Evolutionary conservation across 2,113 vertebrate genomes (phyloP), one percentile per base, ranked within the genome.

Genomic region (Corynorhinus townsendii): DNA sequence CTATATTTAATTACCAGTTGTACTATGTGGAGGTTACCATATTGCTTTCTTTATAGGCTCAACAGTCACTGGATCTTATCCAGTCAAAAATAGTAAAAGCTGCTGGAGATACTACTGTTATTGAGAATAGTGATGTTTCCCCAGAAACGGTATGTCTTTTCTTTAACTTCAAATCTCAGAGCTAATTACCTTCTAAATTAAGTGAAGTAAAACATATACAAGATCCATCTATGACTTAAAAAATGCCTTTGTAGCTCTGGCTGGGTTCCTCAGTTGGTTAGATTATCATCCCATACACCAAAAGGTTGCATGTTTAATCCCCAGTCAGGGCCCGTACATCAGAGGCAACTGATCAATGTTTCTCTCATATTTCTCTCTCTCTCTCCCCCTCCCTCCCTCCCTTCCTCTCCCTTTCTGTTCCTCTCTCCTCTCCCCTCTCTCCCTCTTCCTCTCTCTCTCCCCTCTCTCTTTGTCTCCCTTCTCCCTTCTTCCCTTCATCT

Each of bases 41-140:
- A 24, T 7, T 77, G 30, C 30, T 30, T 89, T 72, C 15, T 6
- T 69, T 96, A 2, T 95, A 99, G 99, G 99, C 99, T 75, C 99
- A 99, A 97, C 99, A 99, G 97, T 99, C 99, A 91, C 97, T 99
- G 97, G 99, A 99, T 95, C 98, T 99, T 96, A 99, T 99, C 64
- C 99, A 99, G 97, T 99, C 98, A 82, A 99, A 99, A 98, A 99
- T 99, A 87, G 98, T 99, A 16, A 99, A 99, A 97, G 98, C 98
- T 95, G 96, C 98, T 2, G 99, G 98, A 95, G 99, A 99, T 45
- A 96, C 97, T 54, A 98, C 98, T 35, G 98, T 99, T 97, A 99
- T 99, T 82, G 99, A 99, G 89, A 99, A 99, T 92, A 99, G 99
- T 96, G 99, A 98, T 35, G 97, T 99, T 96, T 98, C 98, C 69